Evolutionary conservation across 2,113 vertebrate genomes (phyloP).

Genomic region (Nicator chloris): DNA sequence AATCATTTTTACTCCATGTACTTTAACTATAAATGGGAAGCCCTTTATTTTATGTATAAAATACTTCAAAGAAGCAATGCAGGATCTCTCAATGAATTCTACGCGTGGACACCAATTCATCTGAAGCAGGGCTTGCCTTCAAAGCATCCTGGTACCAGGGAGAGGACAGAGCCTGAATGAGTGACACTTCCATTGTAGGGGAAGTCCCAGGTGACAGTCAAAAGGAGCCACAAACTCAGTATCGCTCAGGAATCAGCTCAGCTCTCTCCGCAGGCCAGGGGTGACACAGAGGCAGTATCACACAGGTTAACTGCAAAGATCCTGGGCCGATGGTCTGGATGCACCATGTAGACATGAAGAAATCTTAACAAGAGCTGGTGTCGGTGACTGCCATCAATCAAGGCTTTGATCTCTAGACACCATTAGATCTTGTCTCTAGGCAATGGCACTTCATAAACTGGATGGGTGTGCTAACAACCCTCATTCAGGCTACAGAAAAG

Average conservation of each 20-base stretch:
- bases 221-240: neutral
- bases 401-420: neutral
- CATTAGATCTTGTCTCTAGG: neutral
- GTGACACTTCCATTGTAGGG: neutral
- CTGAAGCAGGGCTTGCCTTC: neutral
- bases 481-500: neutral
- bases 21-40: neutral
- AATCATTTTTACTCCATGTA: neutral
- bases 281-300: neutral
- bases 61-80: neutral
- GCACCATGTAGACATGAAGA: neutral
- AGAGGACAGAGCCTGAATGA: neutral
- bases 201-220: neutral
- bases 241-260: neutral
- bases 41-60: neutral
- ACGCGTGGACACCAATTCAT: fast-evolving
- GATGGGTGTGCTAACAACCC: neutral
- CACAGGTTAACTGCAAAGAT: neutral
- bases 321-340: neutral
- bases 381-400: neutral
- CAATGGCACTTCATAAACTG: neutral
- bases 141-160: neutral
- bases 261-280: neutral
- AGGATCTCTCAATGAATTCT: neutral
- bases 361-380: neutral